A percentile compares a stretch with the other conserved stretches of the same genome.
phyloP scores from a whole-genome alignment of 2,797 vertebrate species.

The Hozukius guyotensis region DNA sequence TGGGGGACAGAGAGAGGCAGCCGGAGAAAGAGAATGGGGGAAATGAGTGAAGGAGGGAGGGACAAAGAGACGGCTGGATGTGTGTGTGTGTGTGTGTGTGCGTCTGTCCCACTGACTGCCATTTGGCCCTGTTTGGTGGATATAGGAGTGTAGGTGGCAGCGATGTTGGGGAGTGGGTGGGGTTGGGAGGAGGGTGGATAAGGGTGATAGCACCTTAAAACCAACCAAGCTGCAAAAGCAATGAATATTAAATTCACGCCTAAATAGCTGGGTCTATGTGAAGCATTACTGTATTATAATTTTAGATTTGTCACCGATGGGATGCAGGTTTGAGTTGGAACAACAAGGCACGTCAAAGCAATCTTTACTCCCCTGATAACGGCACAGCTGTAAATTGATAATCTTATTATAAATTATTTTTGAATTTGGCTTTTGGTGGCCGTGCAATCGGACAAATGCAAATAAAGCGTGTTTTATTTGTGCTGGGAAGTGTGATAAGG shows the following conservation, averaged over 20 bases:
- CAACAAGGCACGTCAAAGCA: constrained; percentile 75
- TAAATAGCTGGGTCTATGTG: constrained; percentile 86
- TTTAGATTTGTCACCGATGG: constrained; percentile 84
- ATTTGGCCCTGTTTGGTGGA: constrained; percentile 75
- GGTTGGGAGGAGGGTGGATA: constrained; percentile 80
- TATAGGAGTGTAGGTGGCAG: constrained; percentile 72
- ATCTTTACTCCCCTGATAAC: constrained; percentile 69
- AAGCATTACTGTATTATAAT: constrained; percentile 86
- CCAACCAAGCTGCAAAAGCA: constrained; percentile 87
- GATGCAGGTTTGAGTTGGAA: constrained; percentile 78
- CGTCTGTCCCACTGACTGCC: constrained; percentile 72
- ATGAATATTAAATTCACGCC: constrained; percentile 87
- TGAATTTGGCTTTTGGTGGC: constrained; percentile 41
- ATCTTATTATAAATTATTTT: constrained; percentile 63
- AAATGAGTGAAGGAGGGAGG: constrained; percentile 74
- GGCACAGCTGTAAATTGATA: constrained; percentile 61
- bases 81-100: constrained; percentile 35
- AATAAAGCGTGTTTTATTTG: constrained; percentile 60
- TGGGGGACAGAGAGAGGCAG: constrained; percentile 78
- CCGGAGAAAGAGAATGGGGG: constrained; percentile 68
- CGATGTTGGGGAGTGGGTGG: constrained; percentile 79
- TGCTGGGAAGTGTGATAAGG: constrained; percentile 56
- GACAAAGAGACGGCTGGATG: constrained; percentile 70
- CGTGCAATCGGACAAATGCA: constrained; percentile 55
- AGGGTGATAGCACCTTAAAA: constrained; percentile 85